These are phyloP conservation scores for Cirrhinus mrigala DNA, from an alignment of 2,797 vertebrate genomes.

Conservation along the genomic window DNA sequence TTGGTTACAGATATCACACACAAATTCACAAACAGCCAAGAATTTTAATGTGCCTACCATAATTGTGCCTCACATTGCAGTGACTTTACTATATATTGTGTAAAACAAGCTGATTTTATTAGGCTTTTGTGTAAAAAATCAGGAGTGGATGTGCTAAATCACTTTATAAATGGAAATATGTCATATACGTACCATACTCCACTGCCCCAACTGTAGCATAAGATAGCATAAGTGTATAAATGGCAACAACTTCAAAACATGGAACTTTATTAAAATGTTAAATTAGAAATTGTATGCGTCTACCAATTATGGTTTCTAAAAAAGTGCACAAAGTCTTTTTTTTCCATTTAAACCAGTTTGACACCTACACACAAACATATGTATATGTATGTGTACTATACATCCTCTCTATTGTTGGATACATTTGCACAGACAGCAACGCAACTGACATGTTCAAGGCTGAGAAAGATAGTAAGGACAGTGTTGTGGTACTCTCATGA, in stretches of 20 bases:
- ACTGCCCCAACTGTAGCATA: slow-evolving; percentile 69
- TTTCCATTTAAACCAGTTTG: not conserved
- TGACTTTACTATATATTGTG: not conserved
- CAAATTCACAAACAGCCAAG: not conserved
- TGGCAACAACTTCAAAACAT: not conserved
- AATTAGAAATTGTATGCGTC: not conserved
- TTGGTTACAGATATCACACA: not conserved
- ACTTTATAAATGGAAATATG: slow-evolving; percentile 25
- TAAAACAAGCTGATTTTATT: not conserved
- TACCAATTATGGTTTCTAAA: not conserved
- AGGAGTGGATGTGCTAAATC: slow-evolving; percentile 40
- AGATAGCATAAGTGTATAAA: slow-evolving; percentile 47
- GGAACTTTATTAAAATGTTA: not conserved
- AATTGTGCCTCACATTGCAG: not conserved
- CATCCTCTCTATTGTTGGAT: too few species aligned
- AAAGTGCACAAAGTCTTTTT: not conserved
- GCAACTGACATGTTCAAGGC: too few species aligned
- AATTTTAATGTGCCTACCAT: not conserved
- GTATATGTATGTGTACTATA: too few species aligned
- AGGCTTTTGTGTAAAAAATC: slow-evolving; percentile 73
- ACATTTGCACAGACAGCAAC: too few species aligned
- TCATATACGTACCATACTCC: slow-evolving; percentile 75
- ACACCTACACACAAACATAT: too few species aligned
- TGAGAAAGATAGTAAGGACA: too few species aligned
- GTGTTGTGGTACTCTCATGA: too few species aligned